Conservation (phyloP, 1,140 invertebrate species). For the Psilanteris sp. region DNA sequence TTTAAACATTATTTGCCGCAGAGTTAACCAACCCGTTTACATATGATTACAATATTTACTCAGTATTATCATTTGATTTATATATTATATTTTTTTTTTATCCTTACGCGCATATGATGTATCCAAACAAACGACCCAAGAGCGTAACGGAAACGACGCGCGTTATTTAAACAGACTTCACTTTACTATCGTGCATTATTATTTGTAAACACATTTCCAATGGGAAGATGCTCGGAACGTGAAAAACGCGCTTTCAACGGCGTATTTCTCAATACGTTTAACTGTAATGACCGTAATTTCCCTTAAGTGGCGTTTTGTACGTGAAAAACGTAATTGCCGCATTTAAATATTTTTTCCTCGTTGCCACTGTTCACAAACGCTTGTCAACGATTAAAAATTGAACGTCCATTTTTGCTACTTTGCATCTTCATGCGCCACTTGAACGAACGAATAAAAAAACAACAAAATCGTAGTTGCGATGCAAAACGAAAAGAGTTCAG, state of each 20-base stretch:
- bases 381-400: conserved; percentile 19
- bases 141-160: conserved; percentile 15
- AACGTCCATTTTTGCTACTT: not conserved
- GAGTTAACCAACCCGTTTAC: too few species aligned
- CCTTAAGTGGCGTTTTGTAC: conserved; percentile 21
- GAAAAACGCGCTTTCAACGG: conserved; percentile 31
- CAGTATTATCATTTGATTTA: too few species aligned
- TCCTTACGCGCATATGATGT: too few species aligned
- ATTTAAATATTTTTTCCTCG: conserved; percentile 20
- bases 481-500: too few species aligned
- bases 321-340: conserved; percentile 36
- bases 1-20: too few species aligned
- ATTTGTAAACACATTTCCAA: conserved; percentile 16
- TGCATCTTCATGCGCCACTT: too few species aligned
- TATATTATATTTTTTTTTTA: too few species aligned
- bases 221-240: conserved; percentile 13
- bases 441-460: too few species aligned
- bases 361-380: conserved; percentile 4
- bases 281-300: conserved; percentile 37
- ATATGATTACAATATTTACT: too few species aligned
- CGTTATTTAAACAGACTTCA: conserved; percentile 24
- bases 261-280: conserved; percentile 44
- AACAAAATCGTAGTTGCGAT: too few species aligned
- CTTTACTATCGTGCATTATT: conserved; percentile 14
- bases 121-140: not conserved